A percentile compares a stretch with the other conserved stretches of the same genome.
Conservation (phyloP, 1,140 invertebrate species). For the Neodiprion pinetum region DNA sequence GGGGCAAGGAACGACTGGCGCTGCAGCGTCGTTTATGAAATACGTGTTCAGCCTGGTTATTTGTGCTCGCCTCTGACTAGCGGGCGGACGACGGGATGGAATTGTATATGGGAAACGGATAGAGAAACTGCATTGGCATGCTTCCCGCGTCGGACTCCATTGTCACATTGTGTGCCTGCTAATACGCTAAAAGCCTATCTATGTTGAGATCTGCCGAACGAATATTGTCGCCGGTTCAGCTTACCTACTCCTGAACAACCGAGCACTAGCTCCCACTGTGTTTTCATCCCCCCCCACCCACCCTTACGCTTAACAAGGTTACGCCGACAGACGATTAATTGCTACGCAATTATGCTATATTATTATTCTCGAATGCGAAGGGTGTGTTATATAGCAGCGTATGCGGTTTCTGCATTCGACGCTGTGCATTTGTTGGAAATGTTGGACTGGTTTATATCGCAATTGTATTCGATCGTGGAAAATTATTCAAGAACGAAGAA, state of each 20-base stretch:
- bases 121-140: constrained; percentile 59
- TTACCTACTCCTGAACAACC: constrained; percentile 31
- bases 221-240: constrained; percentile 58
- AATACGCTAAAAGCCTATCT: constrained; percentile 63
- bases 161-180: constrained; percentile 57
- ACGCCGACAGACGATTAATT: constrained; percentile 57
- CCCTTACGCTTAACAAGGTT: constrained; percentile 46
- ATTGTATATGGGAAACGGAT: constrained; percentile 49
- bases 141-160: constrained; percentile 53
- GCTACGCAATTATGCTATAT: constrained; percentile 49
- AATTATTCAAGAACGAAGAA: no score
- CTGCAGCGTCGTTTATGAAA: constrained; percentile 44
- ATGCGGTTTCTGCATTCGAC: no score
- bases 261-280: no score
- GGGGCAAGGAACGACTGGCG: no score
- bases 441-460: no score
- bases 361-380: no score
- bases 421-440: no score
- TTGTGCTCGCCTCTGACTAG: constrained; percentile 18
- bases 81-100: constrained; percentile 28
- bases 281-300: no score
- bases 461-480: no score
- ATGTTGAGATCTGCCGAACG: constrained; percentile 55
- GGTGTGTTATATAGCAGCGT: no score
- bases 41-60: constrained; percentile 49